Evolutionary conservation across 2,113 vertebrate species (phyloP), one percentile per base, ranked within the genome.

Genomic region (Phylloscopus whistleri): DNA sequence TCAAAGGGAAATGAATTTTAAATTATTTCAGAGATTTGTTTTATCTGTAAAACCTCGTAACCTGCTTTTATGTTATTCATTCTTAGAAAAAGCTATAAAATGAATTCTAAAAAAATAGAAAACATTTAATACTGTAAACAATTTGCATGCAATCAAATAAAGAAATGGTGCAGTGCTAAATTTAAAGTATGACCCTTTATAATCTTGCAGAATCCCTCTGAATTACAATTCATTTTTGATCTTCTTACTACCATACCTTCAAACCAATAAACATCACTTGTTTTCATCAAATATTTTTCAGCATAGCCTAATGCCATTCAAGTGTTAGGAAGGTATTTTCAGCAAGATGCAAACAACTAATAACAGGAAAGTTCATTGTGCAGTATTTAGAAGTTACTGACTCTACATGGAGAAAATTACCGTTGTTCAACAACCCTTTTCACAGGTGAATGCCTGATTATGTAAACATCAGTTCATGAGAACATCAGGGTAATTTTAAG

Each of bases 1-100:
- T 94, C 75, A 88, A 94, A 94, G 56, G 55, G 35, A 91, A 87
- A 90, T 73, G 31, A 70, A 72, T 87, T 89, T 93, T 66, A 80
- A 68, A 80, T 89, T 76, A 76, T 95, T 89, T 85, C 67, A 88
- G 67, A 48, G 19, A 12, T 51, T 95, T 90, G 79, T 83, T 95
- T 93, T 91, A 66, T 63, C 67, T 87, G 10, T 74, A 91, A 93
- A 93, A 83, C 35, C 55, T 88, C 79, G 80, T 83, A 95, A 88
- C 46, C 67, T 88, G 27, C 35, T 91, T 94, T 94, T 73, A 76
- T 44, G 19, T 88, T 87, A 82, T 73, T 79, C 0, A 0, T 8
- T 84, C 24, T 84, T 80, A 48, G 19, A 44, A 87, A 78, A 90
- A 93, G 23, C n/a, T 58, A 43, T 62, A 0, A 1, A 79, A 64